A percentile compares a stretch with the other conserved stretches of the same genome.
These are phyloP conservation scores for Oncopodura yosiiana DNA, from an alignment of 1,140 invertebrate genomes.

Conservation along the genomic window DNA sequence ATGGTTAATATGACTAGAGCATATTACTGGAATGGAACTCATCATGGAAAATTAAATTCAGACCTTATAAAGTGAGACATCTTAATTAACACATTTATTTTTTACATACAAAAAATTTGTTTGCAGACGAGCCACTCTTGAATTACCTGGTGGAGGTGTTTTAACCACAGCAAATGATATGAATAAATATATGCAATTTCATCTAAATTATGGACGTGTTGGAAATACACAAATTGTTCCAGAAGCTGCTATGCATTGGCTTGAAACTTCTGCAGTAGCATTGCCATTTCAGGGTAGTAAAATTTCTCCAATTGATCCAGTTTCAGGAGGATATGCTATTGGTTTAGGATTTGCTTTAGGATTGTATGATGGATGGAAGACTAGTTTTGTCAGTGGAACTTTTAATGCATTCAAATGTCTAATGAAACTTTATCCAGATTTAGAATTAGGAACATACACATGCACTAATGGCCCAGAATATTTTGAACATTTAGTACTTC, in stretches of 20 bases:
- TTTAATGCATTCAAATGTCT: not conserved
- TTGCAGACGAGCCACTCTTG: not conserved
- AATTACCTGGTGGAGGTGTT: not conserved
- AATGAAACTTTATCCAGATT: not conserved
- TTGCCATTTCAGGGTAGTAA: not conserved
- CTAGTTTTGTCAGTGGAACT: not conserved
- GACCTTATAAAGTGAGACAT: too few relatives aligned
- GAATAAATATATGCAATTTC: slow-evolving; percentile 1
- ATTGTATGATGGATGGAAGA: not conserved
- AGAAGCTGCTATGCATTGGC: not conserved
- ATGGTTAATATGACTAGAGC: not conserved
- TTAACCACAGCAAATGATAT: slow-evolving; percentile 4
- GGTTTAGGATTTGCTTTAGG: not conserved
- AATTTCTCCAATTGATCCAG: not conserved
- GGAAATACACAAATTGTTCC: slow-evolving; percentile 6
- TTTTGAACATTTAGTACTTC: not conserved
- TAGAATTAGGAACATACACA: not conserved
- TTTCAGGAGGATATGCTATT: not conserved
- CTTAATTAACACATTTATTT: too few relatives aligned
- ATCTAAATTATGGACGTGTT: slow-evolving; percentile 1
- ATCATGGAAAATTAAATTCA: too few relatives aligned
- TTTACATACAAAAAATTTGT: too few relatives aligned
- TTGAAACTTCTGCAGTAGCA: not conserved
- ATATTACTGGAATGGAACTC: not conserved
- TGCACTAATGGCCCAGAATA: slow-evolving; percentile 40